Evolutionary conservation across 1,140 invertebrate species (phyloP).

Genomic region (Venustaconcha ellipsiformis): DNA sequence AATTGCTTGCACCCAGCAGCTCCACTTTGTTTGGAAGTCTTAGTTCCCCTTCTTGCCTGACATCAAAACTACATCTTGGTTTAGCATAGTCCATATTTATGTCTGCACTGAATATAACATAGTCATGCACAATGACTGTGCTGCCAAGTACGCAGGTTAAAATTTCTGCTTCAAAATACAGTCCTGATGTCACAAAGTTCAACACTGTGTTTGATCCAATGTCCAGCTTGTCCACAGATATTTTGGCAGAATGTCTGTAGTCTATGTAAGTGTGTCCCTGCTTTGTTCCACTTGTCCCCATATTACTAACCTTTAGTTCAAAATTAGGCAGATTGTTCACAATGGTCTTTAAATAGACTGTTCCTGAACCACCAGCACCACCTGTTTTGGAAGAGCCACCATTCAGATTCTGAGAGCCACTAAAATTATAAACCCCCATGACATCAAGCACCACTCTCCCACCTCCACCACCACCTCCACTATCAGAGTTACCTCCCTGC

Average conservation of each 20-base stretch:
- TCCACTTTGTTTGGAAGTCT: constrained; percentile 50
- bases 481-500: constrained; percentile 28
- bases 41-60: constrained; percentile 47
- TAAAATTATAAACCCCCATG: constrained; percentile 41
- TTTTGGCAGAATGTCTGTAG: too few relatives aligned
- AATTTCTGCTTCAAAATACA: constrained; percentile 44
- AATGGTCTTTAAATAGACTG: constrained; percentile 24
- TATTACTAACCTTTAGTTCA: too few relatives aligned
- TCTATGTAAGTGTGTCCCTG: too few relatives aligned
- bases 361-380: constrained; percentile 53
- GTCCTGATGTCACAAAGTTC: constrained; percentile 28
- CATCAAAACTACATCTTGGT: constrained; percentile 50
- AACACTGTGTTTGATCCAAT: constrained; percentile 35
- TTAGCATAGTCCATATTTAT: constrained; percentile 39
- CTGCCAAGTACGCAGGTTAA: constrained; percentile 43
- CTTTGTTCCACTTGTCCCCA: too few relatives aligned
- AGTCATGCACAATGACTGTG: constrained; percentile 40
- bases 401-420: constrained; percentile 37
- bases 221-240: constrained; percentile 25
- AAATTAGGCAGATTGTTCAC: too few relatives aligned
- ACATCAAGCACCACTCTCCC: constrained; percentile 42
- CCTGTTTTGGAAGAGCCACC: constrained; percentile 42
- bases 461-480: constrained; percentile 50
- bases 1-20: constrained; percentile 46
- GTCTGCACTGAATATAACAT: constrained; percentile 51